These are phyloP conservation scores for Hydrochoerus hydrochaeris DNA, from an alignment of 2,113 vertebrate genomes.

Conservation along the genomic window DNA sequence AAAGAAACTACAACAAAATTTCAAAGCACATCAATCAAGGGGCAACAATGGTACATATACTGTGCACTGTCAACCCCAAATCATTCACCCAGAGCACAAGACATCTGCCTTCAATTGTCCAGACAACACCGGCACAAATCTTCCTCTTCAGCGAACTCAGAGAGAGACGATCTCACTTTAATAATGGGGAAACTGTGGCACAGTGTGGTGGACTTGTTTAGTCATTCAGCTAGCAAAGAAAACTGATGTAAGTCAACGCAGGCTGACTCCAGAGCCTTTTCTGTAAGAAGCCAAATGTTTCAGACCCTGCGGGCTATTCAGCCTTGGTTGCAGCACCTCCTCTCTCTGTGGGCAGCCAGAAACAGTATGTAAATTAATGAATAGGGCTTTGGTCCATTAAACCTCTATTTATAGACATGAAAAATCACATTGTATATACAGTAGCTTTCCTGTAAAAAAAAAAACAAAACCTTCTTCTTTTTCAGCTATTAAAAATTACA, in stretches of 20 bases:
- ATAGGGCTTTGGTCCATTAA: not conserved
- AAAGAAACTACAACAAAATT: too few relatives aligned
- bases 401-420: not conserved
- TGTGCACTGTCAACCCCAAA: too few relatives aligned
- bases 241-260: not conserved
- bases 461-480: not conserved
- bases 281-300: not conserved
- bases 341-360: not conserved
- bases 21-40: too few relatives aligned
- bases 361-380: not conserved
- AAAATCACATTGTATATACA: not conserved
- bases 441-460: conserved; percentile 22
- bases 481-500: not conserved
- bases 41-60: too few relatives aligned
- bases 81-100: too few relatives aligned
- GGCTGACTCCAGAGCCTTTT: conserved; percentile 2
- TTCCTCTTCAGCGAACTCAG: too few relatives aligned
- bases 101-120: too few relatives aligned
- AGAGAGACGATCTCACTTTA: not conserved
- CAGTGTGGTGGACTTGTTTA: not conserved
- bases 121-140: too few relatives aligned
- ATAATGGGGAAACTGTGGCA: not conserved
- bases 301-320: not conserved
- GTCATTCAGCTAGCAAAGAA: not conserved
- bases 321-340: not conserved